Evolutionary conservation across 92 coral and sea anemone genomes (phyloP).

Genomic region (Virgularia gustaviana): DNA sequence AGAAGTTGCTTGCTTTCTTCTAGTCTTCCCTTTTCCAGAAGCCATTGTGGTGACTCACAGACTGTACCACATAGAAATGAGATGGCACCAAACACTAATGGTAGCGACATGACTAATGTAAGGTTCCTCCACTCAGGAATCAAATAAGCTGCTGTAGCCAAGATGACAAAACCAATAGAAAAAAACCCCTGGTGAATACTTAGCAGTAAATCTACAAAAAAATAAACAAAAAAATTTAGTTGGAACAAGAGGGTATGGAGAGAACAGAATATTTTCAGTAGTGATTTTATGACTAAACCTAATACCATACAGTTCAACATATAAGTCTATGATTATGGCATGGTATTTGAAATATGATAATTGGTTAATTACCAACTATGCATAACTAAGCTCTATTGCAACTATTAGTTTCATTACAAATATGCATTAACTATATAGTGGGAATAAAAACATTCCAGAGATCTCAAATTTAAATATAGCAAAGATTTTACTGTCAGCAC

Average conservation of each 20-base stretch:
- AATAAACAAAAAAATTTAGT: background rate
- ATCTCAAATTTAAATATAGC: too few species aligned
- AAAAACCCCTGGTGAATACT: constrained; percentile 64
- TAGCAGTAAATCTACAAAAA: constrained; percentile 4
- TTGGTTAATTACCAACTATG: too few species aligned
- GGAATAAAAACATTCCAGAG: too few species aligned
- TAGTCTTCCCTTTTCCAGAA: constrained; percentile 65
- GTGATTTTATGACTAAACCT: too few species aligned
- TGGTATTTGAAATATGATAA: too few species aligned
- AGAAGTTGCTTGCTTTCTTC: constrained; percentile 70
- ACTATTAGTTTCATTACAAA: background rate
- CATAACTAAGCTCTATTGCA: too few species aligned
- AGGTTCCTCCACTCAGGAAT: constrained; percentile 73
- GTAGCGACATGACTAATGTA: constrained; percentile 55
- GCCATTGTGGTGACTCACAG: constrained; percentile 91
- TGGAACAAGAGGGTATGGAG: background rate
- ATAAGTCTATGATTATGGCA: too few species aligned
- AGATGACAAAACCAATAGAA: constrained; percentile 52
- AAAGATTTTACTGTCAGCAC: too few species aligned
- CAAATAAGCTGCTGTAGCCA: constrained; percentile 66
- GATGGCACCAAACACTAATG: constrained; percentile 56
- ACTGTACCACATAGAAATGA: constrained; percentile 38
- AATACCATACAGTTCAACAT: background rate
- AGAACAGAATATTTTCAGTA: background rate
- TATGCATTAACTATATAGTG: too few species aligned